A percentile compares a stretch with the other conserved stretches of the same genome.
phyloP scores from a whole-genome alignment of 2,888 invertebrate genomes.

The Troides helena region DNA sequence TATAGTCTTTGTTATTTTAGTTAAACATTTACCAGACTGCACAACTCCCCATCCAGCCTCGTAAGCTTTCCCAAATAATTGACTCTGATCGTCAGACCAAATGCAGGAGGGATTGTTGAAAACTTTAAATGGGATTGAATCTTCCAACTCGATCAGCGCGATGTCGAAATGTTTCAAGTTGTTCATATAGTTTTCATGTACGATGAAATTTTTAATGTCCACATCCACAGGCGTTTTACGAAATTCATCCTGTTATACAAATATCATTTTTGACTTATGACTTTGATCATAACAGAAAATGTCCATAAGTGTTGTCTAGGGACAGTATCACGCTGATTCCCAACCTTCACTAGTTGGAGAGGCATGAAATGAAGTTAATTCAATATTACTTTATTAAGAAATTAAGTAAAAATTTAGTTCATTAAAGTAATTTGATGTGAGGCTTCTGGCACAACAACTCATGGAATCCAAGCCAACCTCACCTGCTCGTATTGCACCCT shows the following conservation, averaged over 20 bases:
- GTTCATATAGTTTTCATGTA: conserved; percentile 17
- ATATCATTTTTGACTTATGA: not conserved
- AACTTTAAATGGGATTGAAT: conserved; percentile 16
- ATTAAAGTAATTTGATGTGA: too few species aligned
- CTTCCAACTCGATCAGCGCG: conserved; percentile 29
- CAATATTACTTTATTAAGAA: too few species aligned
- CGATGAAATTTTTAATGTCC: conserved; percentile 19
- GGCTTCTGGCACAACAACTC: too few species aligned
- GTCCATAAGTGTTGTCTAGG: too few species aligned
- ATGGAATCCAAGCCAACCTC: too few species aligned
- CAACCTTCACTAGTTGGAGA: too few species aligned
- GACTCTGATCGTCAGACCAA: conserved; percentile 7
- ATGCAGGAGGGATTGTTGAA: conserved; percentile 26
- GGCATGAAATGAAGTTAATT: too few species aligned
- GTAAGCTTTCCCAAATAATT: conserved; percentile 17
- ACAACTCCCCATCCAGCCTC: conserved; percentile 59
- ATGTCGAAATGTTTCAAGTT: conserved; percentile 28
- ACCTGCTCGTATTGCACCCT: too few species aligned
- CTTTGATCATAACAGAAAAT: too few species aligned
- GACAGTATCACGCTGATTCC: too few species aligned
- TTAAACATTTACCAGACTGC: conserved; percentile 41
- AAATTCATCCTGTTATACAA: not conserved
- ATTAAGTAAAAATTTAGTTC: too few species aligned
- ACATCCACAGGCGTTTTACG: conserved; percentile 11
- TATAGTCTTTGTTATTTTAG: too few species aligned